Evolutionary conservation across 2,113 vertebrate genomes (phyloP).

Genomic region (Gallinago media): DNA sequence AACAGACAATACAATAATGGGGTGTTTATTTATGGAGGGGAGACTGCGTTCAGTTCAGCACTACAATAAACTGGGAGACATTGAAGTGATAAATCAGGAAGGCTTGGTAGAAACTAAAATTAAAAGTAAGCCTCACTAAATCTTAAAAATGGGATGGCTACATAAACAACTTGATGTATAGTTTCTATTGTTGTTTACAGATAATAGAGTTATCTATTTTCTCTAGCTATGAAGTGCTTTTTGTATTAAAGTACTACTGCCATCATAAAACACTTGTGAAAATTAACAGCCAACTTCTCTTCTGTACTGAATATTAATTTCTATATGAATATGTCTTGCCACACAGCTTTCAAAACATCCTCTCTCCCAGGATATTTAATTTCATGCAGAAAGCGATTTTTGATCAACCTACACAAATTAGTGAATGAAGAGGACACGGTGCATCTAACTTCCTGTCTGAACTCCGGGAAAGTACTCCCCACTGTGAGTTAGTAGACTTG

Average conservation of each 20-base stretch:
- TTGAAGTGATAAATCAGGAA: neutral
- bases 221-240: slow-evolving; percentile 33
- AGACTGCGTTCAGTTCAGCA: neutral
- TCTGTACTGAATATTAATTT: slow-evolving; percentile 50
- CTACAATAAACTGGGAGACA: neutral
- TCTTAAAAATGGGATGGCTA: slow-evolving; percentile 36
- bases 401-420: slow-evolving; percentile 34
- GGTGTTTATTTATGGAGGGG: neutral
- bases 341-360: slow-evolving; percentile 38
- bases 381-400: slow-evolving; percentile 48
- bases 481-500: neutral
- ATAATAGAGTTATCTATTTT: slow-evolving; percentile 58
- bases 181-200: slow-evolving; percentile 51
- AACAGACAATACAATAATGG: neutral
- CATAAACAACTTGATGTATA: slow-evolving; percentile 47
- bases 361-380: slow-evolving; percentile 29
- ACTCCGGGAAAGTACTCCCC: neutral
- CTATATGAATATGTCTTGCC: slow-evolving; percentile 14
- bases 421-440: neutral
- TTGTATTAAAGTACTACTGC: slow-evolving; percentile 33
- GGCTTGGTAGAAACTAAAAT: slow-evolving; percentile 32
- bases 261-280: slow-evolving; percentile 47
- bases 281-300: slow-evolving; percentile 45
- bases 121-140: slow-evolving; percentile 48
- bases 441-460: neutral